phyloP scores from a whole-genome alignment of 2,797 vertebrate genomes.

The Labeo calbasu region DNA sequence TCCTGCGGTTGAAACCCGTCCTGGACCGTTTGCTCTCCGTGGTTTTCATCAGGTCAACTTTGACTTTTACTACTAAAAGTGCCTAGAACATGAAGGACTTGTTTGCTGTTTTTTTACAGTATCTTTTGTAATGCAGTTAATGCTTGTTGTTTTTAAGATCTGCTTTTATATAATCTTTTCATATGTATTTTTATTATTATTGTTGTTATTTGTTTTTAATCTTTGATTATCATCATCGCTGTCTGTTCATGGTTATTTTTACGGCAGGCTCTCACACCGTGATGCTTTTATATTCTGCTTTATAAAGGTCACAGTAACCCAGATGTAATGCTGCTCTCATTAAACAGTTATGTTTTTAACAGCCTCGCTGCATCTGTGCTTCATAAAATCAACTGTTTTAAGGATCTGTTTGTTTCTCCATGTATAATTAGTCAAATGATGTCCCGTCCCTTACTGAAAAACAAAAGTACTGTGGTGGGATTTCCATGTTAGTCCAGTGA shows the following conservation, averaged over 20 bases:
- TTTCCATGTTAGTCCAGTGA: background rate
- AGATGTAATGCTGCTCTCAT: slow-evolving; percentile 90
- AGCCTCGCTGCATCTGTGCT: background rate
- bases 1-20: slow-evolving; percentile 39
- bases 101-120: slow-evolving; percentile 75
- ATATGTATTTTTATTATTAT: slow-evolving; percentile 57
- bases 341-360: slow-evolving; percentile 89
- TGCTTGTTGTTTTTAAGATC: slow-evolving; percentile 76
- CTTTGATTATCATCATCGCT: slow-evolving; percentile 28
- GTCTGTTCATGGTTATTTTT: slow-evolving; percentile 55
- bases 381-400: background rate
- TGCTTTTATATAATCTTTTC: slow-evolving; percentile 74
- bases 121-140: slow-evolving; percentile 76
- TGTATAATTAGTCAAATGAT: background rate
- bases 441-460: too few species aligned
- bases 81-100: slow-evolving; percentile 97
- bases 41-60: slow-evolving; percentile 59
- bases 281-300: slow-evolving; percentile 78
- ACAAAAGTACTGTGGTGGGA: too few species aligned
- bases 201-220: slow-evolving; percentile 54
- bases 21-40: slow-evolving; percentile 2
- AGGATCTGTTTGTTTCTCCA: background rate
- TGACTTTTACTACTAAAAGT: slow-evolving; percentile 78
- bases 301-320: slow-evolving; percentile 83
- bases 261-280: slow-evolving; percentile 67